A percentile compares a stretch with the other conserved stretches of the same genome.
These are phyloP conservation scores for Tenebrio molitor DNA, from an alignment of 1,140 invertebrate genomes.

Conservation along the genomic window DNA sequence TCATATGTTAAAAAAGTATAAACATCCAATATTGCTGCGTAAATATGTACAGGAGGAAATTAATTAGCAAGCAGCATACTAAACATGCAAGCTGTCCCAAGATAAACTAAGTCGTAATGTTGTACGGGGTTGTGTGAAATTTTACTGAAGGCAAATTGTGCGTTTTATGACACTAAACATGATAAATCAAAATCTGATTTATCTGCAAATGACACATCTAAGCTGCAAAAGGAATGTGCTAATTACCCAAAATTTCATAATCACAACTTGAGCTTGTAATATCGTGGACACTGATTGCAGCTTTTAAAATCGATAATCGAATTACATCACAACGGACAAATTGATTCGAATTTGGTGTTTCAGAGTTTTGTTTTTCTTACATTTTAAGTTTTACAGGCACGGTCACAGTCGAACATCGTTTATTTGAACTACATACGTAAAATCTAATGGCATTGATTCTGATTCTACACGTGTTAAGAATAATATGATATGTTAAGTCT, in stretches of 20 bases:
- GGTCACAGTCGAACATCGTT: conserved; percentile 23
- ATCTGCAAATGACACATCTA: conserved; percentile 13
- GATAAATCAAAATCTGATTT: conserved; percentile 4
- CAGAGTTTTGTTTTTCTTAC: conserved; percentile 6
- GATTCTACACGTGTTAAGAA: not conserved
- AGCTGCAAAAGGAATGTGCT: conserved; percentile 30
- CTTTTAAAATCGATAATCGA: no score
- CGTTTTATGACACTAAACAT: conserved; percentile 35
- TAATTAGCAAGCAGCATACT: conserved; percentile 31
- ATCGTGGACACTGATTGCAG: no score
- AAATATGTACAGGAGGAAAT: conserved; percentile 33
- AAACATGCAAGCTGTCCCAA: conserved; percentile 24
- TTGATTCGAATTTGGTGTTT: not conserved
- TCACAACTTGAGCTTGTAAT: conserved; percentile 33
- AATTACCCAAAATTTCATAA: conserved; percentile 15
- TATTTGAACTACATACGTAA: conserved; percentile 32
- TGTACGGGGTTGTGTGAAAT: not conserved
- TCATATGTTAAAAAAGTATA: conserved; percentile 22
- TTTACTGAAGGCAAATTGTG: conserved; percentile 5
- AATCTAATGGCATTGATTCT: not conserved
- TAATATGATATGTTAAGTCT: not conserved
- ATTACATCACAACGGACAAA: not conserved
- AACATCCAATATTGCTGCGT: conserved; percentile 30
- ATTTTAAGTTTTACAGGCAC: conserved; percentile 23
- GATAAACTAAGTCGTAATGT: not conserved